Evolutionary conservation across 1,140 invertebrate species (phyloP).

Genomic region (Antheraea pernyi): DNA sequence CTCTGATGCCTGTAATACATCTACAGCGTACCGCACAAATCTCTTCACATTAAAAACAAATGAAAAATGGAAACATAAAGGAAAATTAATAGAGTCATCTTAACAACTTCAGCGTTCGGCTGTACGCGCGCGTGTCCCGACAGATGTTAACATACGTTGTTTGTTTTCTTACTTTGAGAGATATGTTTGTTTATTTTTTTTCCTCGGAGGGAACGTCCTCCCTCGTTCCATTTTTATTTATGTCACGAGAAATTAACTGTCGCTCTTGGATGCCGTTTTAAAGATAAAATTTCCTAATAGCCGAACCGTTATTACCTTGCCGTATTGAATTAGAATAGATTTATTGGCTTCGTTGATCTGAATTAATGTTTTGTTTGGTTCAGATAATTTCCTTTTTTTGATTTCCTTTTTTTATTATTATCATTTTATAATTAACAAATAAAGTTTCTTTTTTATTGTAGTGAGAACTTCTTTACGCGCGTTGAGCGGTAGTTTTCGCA

Average conservation of each 20-base stretch:
- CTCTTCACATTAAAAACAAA: conserved; percentile 7
- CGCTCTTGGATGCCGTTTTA: conserved; percentile 14
- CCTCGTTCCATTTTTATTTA: conserved; percentile 65
- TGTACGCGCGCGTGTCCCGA: conserved; percentile 51
- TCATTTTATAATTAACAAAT: not conserved
- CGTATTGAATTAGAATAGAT: conserved; percentile 11
- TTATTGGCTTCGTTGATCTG: not conserved
- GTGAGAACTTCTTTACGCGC: no score
- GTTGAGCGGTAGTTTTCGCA: no score
- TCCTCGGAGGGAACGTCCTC: conserved; percentile 37
- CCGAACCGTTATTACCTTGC: conserved; percentile 17
- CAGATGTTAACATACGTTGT: conserved; percentile 77
- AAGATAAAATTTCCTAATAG: conserved; percentile 24
- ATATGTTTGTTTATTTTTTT: conserved; percentile 73
- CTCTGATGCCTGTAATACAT: not conserved
- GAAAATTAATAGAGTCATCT: conserved; percentile 8
- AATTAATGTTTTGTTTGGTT: not conserved
- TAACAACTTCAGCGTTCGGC: conserved; percentile 6
- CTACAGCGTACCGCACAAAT: not conserved
- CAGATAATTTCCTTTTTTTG: not conserved
- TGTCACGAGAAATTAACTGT: conserved; percentile 48
- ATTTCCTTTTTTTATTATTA: not conserved
- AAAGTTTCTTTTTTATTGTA: no score
- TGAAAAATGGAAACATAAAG: conserved; percentile 12
- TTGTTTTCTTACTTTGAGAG: conserved; percentile 73